Base-by-base conservation (phyloP, 2,797 vertebrate species). In the Alca torda region DNA sequence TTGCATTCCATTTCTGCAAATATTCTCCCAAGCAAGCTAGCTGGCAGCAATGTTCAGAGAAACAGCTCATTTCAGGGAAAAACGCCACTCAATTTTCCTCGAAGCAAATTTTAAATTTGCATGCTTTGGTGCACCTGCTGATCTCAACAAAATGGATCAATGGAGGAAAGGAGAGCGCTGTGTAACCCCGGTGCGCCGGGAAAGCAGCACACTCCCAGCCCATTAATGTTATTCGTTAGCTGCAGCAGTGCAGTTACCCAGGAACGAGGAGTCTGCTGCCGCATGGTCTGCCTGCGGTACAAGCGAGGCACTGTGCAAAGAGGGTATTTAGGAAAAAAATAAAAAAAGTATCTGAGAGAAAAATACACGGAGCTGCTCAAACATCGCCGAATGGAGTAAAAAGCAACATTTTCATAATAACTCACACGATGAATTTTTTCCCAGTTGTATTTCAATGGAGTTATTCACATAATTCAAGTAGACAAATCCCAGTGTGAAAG, bases 401-500 rank as follows among this genome's bases (percentile, higher is more conserved):
- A 77, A 68, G 81, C 69, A 83, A 91, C 4, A 2, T 97, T 95
- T 97, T 89, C 73, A 80, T 94, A 94, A 73, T 31, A 33, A 82
- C 64, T 65, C 79, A 72, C 67, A 2, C 59, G 88, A 69, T 16
- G 3, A 57, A 46, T 87, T 90, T 87, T 93, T 83, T 30, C 61
- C 92, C 91, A 77, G 80, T 61, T 48, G 73, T 79, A 83, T 68
- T 96, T 92, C 90, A 92, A 69, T 90, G 57, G 79, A 92, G 76
- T 92, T 94, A 92, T 73, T 92, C 90, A 78, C 84, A 78, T 93
- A 90, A 95, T 87, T 95, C 88, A 95, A 90, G 74, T 9, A 87
- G 93, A 93, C 87, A 96, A 96, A 94, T 93, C 91, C 77, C 94
- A 93, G 72, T 80, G 95, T 87, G 95, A 89, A 93, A 87, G 89